These are phyloP conservation scores for Heteromurus nitidus DNA, from an alignment of 2,888 invertebrate genomes.

Conservation along the genomic window DNA sequence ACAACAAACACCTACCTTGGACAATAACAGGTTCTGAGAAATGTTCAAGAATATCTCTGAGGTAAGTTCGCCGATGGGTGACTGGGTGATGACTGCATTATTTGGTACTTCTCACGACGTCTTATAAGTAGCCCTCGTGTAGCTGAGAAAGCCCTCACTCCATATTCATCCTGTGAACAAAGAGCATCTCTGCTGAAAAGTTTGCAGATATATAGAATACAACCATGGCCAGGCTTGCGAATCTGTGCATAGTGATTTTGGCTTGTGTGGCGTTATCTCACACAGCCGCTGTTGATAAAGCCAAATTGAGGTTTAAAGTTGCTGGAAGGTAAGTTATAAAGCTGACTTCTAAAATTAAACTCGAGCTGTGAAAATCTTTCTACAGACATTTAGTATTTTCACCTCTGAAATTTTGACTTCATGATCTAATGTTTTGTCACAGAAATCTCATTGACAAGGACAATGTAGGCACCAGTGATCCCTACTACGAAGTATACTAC, in stretches of 20 bases:
- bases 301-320: constrained; percentile 63
- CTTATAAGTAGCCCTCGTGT: constrained; percentile 38
- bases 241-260: background rate
- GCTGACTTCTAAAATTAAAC: background rate
- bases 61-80: background rate
- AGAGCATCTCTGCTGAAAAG: constrained; percentile 13
- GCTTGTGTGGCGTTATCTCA: constrained; percentile 40
- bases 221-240: constrained; percentile 39
- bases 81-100: constrained; percentile 16
- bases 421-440: background rate
- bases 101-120: background rate
- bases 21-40: constrained; percentile 47
- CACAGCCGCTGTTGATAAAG: constrained; percentile 22
- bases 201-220: background rate
- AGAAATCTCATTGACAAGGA: constrained; percentile 56
- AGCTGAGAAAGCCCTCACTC: constrained; percentile 27
- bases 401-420: background rate
- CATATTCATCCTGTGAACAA: constrained; percentile 31
- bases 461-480: constrained; percentile 62
- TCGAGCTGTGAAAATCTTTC: background rate
- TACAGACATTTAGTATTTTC: background rate
- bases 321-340: constrained; percentile 46
- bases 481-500: constrained; percentile 55
- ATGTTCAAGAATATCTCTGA: constrained; percentile 15
- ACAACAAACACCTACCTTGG: constrained; percentile 39